Evolutionary conservation across 2,113 vertebrate species (phyloP).

Genomic region (Cebidichthys violaceus): DNA sequence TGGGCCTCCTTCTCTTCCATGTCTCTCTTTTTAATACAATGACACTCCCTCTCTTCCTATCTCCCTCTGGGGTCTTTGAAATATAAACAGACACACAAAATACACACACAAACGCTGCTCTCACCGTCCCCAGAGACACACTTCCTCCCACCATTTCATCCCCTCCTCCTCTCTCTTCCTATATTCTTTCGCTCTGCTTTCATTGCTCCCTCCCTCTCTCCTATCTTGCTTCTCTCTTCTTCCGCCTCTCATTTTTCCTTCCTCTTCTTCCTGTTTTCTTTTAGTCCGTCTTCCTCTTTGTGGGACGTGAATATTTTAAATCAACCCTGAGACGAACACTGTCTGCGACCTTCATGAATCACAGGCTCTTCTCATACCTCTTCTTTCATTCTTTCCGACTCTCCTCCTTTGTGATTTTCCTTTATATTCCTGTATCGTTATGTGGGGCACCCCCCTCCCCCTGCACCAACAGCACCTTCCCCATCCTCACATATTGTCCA

Average conservation of each 20-base stretch:
- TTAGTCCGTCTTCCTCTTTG: conserved; percentile 31
- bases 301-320: conserved; percentile 71
- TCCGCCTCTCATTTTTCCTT: conserved; percentile 3
- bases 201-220: conserved; percentile 19
- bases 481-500: conserved; percentile 51
- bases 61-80: conserved; percentile 59
- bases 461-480: conserved; percentile 8
- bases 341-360: conserved; percentile 78
- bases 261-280: conserved; percentile 34
- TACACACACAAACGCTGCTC: conserved; percentile 22
- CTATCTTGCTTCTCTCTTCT: conserved; percentile 13
- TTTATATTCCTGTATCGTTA: conserved; percentile 63
- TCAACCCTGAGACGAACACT: conserved; percentile 68
- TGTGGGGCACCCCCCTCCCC: conserved; percentile 58
- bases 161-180: conserved; percentile 24
- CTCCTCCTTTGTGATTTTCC: conserved; percentile 51
- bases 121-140: conserved; percentile 49
- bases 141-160: conserved; percentile 53
- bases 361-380: conserved; percentile 37
- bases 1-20: conserved; percentile 42
- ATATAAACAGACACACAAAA: conserved; percentile 54
- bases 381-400: conserved; percentile 53
- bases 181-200: conserved; percentile 25
- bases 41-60: conserved; percentile 37
- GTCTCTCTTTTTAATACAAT: conserved; percentile 49